phyloP scores from a whole-genome alignment of 2,888 invertebrate genomes.

The Stegophylla sp. region DNA sequence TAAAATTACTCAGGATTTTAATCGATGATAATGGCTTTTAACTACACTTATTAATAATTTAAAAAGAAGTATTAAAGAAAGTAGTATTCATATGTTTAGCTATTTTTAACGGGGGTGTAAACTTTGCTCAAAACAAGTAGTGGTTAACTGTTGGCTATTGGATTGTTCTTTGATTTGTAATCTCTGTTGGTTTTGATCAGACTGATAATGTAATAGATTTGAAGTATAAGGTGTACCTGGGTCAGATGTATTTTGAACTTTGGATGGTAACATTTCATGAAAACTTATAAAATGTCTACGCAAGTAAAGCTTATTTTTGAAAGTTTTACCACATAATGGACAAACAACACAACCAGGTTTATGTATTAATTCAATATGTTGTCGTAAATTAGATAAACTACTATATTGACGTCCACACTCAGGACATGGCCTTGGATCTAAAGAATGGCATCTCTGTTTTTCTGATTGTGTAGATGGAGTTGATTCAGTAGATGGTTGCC shows the following conservation, averaged over 20 bases:
- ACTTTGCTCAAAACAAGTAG: conserved; percentile 51
- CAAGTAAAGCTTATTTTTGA: conserved; percentile 72
- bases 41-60: conserved; percentile 12
- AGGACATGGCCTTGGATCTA: conserved; percentile 71
- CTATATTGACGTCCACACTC: conserved; percentile 73
- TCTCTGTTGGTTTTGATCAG: conserved; percentile 38
- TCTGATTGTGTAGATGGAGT: conserved; percentile 17
- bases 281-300: conserved; percentile 70
- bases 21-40: background rate
- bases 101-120: conserved; percentile 43
- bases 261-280: conserved; percentile 65
- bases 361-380: conserved; percentile 73
- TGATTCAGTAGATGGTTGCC: conserved; percentile 45
- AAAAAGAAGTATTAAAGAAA: conserved; percentile 3
- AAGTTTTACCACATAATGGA: conserved; percentile 71
- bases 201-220: conserved; percentile 39
- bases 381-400: conserved; percentile 72
- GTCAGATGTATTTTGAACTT: conserved; percentile 58
- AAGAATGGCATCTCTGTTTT: conserved; percentile 66
- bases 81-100: background rate
- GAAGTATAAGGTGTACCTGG: conserved; percentile 47
- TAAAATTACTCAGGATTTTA: background rate
- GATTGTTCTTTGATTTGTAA: conserved; percentile 47
- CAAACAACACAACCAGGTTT: conserved; percentile 72
- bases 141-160: conserved; percentile 40